phyloP scores from a whole-genome alignment of 2,888 invertebrate genomes.

The Melinaea marsaeus region DNA sequence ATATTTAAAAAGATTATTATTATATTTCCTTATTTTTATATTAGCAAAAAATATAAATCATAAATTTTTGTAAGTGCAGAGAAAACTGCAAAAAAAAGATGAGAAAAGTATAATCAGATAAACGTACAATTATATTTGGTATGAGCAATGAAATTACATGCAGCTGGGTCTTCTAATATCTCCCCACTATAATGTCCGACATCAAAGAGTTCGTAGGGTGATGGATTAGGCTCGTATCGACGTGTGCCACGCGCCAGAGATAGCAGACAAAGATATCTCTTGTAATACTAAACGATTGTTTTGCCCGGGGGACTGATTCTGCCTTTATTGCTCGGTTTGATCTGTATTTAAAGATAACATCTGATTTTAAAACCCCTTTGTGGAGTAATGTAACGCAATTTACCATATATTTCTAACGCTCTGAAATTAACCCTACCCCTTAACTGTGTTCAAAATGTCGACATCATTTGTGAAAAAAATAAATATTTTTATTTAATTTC shows the following conservation, averaged over 20 bases:
- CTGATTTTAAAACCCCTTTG: conserved; percentile 10
- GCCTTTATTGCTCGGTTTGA: conserved; percentile 40
- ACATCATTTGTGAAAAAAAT: too few relatives aligned
- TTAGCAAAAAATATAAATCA: too few relatives aligned
- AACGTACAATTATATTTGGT: conserved; percentile 8
- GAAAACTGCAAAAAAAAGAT: too few relatives aligned
- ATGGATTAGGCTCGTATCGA: conserved; percentile 65
- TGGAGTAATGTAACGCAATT: not conserved
- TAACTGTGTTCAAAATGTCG: too few relatives aligned
- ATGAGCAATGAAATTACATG: conserved; percentile 24
- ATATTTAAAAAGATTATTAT: too few relatives aligned
- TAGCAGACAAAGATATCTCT: conserved; percentile 46
- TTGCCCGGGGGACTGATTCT: conserved; percentile 47
- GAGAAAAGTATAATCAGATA: conserved; percentile 6
- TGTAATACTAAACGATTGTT: conserved; percentile 49
- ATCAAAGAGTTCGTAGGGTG: conserved; percentile 68
- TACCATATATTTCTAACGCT: not conserved
- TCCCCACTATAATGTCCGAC: conserved; percentile 49
- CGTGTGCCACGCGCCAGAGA: conserved; percentile 59
- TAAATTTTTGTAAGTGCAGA: too few relatives aligned
- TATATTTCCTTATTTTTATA: too few relatives aligned
- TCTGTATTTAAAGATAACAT: conserved; percentile 34
- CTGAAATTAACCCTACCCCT: conserved; percentile 1
- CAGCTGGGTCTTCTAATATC: conserved; percentile 38
- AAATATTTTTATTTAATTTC: not conserved